Evolutionary conservation across 2,888 invertebrate species (phyloP), one percentile per base, ranked within the genome.

Genomic region (Aethes cnicana): DNA sequence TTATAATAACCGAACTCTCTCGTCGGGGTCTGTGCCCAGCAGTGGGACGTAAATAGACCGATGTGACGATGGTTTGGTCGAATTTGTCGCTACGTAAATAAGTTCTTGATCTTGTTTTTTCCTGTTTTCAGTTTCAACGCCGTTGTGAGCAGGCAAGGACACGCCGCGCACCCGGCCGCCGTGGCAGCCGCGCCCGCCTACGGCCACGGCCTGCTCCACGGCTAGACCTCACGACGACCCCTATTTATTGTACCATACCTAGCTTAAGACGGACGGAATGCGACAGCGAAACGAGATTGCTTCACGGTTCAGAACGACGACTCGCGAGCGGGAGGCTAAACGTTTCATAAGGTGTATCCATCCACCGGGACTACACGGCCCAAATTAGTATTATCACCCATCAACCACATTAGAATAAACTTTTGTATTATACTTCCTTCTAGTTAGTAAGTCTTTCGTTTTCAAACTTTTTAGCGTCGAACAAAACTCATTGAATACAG

Each of bases 91-190:
- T n/a, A n/a, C n/a, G n/a, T n/a, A n/a, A n/a, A n/a, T n/a, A n/a
- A n/a, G n/a, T n/a, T n/a, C n/a, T n/a, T n/a, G n/a, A n/a, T n/a
- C n/a, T 21, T 9, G 14, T 32, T 58, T 58, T n/a, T 43, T 72
- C n/a, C n/a, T n/a, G n/a, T n/a, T n/a, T 70, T 6, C 68, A 92
- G 92, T 49, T 92, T 92, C 77, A 92, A 92, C 69, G 92, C 92
- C 0, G 86, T 92, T 8, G 92, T 92, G 0, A 91, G 90, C 75
- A 87, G 90, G 66, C 76, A 81, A 56, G 92, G 92, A 1, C 92
- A 92, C 54, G 91, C 91, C 0, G 85, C 84, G 47, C 91, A 92
- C 60, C 91, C 91, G 2, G 90, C 81, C 0, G 74, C 77, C 17
- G 63, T 66, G 11, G 64, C 81, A 8, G 80, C 83, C 5, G 87